These are phyloP conservation scores for Embiotoca jacksoni DNA, from an alignment of 2,113 vertebrate genomes.

Conservation along the genomic window DNA sequence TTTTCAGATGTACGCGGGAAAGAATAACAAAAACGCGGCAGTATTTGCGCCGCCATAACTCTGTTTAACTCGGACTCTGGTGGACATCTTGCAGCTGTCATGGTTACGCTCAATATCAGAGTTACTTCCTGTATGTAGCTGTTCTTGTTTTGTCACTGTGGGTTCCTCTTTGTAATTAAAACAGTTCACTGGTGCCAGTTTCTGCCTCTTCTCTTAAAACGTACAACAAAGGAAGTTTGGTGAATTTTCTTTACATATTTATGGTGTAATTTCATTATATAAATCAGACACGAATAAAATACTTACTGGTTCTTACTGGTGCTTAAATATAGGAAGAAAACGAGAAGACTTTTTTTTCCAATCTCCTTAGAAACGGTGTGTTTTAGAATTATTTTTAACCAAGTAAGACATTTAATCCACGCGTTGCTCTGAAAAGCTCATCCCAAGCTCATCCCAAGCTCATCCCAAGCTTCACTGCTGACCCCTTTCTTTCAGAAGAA, in stretches of 20 bases:
- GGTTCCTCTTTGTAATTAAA: slow-evolving; percentile 89
- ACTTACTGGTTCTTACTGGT: no score
- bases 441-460: neutral
- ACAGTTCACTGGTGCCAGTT: slow-evolving; percentile 84
- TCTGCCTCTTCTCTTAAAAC: neutral
- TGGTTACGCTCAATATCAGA: slow-evolving; percentile 64
- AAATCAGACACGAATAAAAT: no score
- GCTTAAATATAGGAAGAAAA: no score
- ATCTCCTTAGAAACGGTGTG: no score
- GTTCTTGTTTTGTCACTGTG: slow-evolving; percentile 83
- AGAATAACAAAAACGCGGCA: slow-evolving; percentile 1
- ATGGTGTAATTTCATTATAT: no score
- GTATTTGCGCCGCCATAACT: slow-evolving; percentile 28
- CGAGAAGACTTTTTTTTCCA: no score
- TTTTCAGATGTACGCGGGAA: slow-evolving; percentile 23
- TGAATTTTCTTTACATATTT: neutral
- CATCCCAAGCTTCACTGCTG: neutral
- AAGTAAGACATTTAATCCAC: neutral
- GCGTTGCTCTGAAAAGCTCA: neutral
- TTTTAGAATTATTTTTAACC: no score
- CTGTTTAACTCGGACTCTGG: slow-evolving; percentile 42
- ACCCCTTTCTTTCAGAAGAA: no score
- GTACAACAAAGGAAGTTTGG: neutral
- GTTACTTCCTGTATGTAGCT: slow-evolving; percentile 75
- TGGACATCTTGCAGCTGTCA: slow-evolving; percentile 65